Percentiles rank a stretch among this genome's conserved stretches.
These are phyloP conservation scores for Pachyuromys duprasi DNA, from an alignment of 2,797 vertebrate genomes.

Conservation along the genomic window DNA sequence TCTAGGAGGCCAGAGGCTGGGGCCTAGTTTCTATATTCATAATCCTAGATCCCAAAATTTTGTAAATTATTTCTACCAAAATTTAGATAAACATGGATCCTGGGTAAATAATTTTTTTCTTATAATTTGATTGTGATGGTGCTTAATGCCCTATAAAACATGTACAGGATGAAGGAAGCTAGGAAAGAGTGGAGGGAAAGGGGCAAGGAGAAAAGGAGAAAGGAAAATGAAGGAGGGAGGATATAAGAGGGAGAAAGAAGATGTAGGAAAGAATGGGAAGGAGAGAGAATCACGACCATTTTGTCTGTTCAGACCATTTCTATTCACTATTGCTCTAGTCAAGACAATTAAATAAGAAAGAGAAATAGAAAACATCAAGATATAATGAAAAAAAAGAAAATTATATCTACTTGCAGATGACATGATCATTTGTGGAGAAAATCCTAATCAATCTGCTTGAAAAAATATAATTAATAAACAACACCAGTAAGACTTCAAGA, in stretches of 20 bases:
- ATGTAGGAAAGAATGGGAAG: too few relatives aligned
- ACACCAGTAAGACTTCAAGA: neutral
- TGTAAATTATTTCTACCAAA: slow-evolving; percentile 7
- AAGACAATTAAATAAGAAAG: neutral
- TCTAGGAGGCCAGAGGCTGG: neutral
- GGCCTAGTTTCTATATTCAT: neutral
- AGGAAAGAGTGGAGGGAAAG: neutral
- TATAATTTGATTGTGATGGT: neutral
- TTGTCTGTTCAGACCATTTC: neutral
- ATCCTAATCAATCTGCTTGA: neutral
- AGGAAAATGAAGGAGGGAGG: neutral
- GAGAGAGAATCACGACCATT: neutral
- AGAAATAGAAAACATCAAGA: neutral
- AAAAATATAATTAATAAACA: slow-evolving; percentile 16
- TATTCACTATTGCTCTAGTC: neutral
- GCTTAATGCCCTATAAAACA: neutral
- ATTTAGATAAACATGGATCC: neutral
- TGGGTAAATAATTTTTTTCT: slow-evolving; percentile 8
- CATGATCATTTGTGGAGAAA: slow-evolving; percentile 12
- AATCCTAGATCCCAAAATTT: slow-evolving; percentile 14
- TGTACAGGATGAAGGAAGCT: neutral
- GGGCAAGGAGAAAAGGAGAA: too few relatives aligned
- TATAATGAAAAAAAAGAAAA: neutral
- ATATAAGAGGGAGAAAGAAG: neutral
- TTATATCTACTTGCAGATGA: neutral